These are phyloP conservation scores for Tretioscincus oriximinensis DNA, from an alignment of 2,113 vertebrate species.

Conservation along the genomic window DNA sequence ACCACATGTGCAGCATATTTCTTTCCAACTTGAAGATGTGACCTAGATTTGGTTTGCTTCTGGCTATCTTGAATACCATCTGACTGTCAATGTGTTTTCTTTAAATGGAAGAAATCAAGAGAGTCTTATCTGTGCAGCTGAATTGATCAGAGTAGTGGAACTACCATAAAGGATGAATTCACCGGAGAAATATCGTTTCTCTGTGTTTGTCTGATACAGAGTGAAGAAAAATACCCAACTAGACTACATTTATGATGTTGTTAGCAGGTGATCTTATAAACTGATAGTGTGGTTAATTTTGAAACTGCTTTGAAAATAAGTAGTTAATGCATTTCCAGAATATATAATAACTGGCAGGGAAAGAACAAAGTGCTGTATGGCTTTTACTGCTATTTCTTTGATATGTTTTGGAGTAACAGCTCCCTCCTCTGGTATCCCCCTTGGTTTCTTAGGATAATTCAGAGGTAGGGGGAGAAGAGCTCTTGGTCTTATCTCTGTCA, in stretches of 20 bases:
- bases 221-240: neutral
- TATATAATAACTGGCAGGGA: neutral
- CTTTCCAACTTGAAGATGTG: slow-evolving; percentile 60
- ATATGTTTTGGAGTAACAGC: neutral
- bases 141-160: neutral
- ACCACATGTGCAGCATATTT: slow-evolving; percentile 35
- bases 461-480: neutral
- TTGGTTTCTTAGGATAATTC: neutral
- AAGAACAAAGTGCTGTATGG: neutral
- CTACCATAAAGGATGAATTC: neutral
- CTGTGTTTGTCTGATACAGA: neutral
- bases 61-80: slow-evolving; percentile 40
- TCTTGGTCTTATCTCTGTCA: neutral
- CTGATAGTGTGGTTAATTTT: neutral
- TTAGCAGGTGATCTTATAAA: neutral
- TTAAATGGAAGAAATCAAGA: slow-evolving; percentile 25
- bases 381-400: neutral
- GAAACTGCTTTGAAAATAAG: neutral
- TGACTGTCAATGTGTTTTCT: slow-evolving; percentile 22
- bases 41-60: slow-evolving; percentile 68
- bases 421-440: neutral
- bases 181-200: neutral
- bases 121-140: neutral
- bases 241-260: neutral
- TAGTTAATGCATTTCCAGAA: neutral